Percentiles rank a stretch among this genome's conserved stretches.
phyloP scores from a whole-genome alignment of 1,140 invertebrate species.

The Pseudomyrmex flavicornis region DNA sequence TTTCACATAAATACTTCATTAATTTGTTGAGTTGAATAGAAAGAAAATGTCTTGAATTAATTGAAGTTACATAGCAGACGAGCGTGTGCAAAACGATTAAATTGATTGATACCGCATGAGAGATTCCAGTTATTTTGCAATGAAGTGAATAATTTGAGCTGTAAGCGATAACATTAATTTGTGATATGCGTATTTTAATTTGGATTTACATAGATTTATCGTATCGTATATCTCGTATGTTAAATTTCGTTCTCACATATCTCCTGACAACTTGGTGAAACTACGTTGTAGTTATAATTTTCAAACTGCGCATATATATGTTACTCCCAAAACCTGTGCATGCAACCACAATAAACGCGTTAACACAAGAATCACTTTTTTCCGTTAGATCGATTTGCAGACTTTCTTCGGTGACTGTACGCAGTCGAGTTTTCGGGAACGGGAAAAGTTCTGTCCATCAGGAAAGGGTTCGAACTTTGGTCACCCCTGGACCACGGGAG shows the following conservation, averaged over 20 bases:
- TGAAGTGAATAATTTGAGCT: conserved; percentile 41
- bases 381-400: not conserved
- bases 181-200: conserved; percentile 31
- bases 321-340: conserved; percentile 9
- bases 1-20: conserved; percentile 2
- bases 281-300: conserved; percentile 25
- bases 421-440: conserved; percentile 47
- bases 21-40: not conserved
- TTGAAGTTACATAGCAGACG: not conserved
- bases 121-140: conserved; percentile 27
- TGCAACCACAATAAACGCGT: conserved; percentile 20
- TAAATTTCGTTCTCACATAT: conserved; percentile 24
- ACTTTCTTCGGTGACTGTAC: conserved; percentile 64
- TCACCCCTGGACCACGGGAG: conserved; percentile 66
- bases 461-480: conserved; percentile 67
- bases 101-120: not conserved
- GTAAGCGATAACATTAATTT: conserved; percentile 44
- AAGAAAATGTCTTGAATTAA: conserved; percentile 9
- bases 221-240: conserved; percentile 15
- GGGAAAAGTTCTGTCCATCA: conserved; percentile 78
- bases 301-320: not conserved
- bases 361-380: not conserved
- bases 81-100: conserved; percentile 1
- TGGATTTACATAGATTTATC: conserved; percentile 29
- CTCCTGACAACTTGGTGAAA: conserved; percentile 27